Conservation (phyloP, 2,888 invertebrate genomes). For the Callinectes sapidus region DNA sequence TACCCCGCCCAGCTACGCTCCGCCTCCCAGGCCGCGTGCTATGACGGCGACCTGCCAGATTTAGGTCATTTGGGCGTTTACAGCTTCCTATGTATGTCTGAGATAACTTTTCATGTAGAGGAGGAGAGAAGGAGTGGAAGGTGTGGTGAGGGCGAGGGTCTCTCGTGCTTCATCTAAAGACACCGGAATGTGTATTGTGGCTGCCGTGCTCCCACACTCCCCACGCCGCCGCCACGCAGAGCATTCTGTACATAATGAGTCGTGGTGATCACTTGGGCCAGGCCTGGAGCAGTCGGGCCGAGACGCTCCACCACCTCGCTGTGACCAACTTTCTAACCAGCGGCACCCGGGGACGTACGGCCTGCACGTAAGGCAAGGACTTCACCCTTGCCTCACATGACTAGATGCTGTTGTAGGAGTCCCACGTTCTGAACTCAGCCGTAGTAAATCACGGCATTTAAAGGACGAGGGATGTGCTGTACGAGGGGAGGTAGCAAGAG, state of each 20-base stretch:
- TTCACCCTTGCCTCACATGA: neutral
- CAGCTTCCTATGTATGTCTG: neutral
- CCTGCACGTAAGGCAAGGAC: neutral
- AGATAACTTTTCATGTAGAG: neutral
- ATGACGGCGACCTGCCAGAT: neutral
- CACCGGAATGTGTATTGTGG: slow-evolving; percentile 30
- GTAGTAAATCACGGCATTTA: neutral
- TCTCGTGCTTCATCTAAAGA: slow-evolving; percentile 3
- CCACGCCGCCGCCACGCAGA: neutral
- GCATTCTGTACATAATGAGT: slow-evolving; percentile 30
- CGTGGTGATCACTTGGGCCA: neutral
- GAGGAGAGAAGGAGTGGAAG: neutral
- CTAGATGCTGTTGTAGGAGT: neutral
- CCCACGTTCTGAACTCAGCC: neutral
- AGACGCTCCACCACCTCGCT: slow-evolving; percentile 19
- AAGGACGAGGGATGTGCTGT: neutral
- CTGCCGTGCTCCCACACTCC: slow-evolving; percentile 27
- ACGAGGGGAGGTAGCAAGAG: neutral
- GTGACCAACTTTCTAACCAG: slow-evolving; percentile 35
- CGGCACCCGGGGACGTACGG: neutral
- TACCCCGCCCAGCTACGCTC: neutral
- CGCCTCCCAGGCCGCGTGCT: neutral
- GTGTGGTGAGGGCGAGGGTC: neutral
- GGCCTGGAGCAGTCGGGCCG: slow-evolving; percentile 8
- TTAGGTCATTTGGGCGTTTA: slow-evolving; percentile 17